These are phyloP conservation scores for Potorous gilbertii DNA, from an alignment of 2,797 vertebrate species.

Conservation along the genomic window DNA sequence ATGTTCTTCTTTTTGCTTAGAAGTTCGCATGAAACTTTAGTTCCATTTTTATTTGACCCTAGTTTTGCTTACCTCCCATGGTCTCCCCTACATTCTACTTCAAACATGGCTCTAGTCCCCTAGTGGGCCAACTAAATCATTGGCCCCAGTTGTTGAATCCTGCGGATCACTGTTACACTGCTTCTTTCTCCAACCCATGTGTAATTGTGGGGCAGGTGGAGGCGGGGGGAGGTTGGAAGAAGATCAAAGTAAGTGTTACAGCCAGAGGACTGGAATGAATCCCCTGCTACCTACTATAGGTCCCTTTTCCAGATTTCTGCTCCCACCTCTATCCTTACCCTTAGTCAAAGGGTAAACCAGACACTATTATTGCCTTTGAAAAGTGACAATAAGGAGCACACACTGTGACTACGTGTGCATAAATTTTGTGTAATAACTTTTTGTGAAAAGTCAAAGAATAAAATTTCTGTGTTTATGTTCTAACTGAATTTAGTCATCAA, in stretches of 20 bases:
- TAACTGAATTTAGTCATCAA: background rate
- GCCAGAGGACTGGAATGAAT: background rate
- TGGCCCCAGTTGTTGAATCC: conserved; percentile 59
- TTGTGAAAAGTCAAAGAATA: background rate
- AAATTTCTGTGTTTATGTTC: background rate
- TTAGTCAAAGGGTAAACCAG: background rate
- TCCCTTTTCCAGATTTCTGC: background rate
- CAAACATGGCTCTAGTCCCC: conserved; percentile 58
- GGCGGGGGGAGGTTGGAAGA: conserved; percentile 29
- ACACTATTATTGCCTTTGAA: background rate
- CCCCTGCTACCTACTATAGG: background rate
- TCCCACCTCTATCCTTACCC: too few relatives aligned
- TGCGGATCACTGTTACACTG: conserved; percentile 50
- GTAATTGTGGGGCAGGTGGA: conserved; percentile 12
- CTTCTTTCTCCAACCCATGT: conserved; percentile 27
- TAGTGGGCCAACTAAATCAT: conserved; percentile 57
- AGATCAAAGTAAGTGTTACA: conserved; percentile 66
- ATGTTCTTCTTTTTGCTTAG: background rate
- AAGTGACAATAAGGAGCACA: background rate
- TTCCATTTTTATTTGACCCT: background rate
- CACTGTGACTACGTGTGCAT: background rate
- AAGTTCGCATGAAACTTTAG: background rate
- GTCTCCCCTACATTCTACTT: conserved; percentile 60
- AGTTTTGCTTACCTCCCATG: background rate
- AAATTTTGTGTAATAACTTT: background rate